Evolutionary conservation across 2,888 invertebrate genomes (phyloP).

Genomic region (Leptinotarsa rubiginosa): DNA sequence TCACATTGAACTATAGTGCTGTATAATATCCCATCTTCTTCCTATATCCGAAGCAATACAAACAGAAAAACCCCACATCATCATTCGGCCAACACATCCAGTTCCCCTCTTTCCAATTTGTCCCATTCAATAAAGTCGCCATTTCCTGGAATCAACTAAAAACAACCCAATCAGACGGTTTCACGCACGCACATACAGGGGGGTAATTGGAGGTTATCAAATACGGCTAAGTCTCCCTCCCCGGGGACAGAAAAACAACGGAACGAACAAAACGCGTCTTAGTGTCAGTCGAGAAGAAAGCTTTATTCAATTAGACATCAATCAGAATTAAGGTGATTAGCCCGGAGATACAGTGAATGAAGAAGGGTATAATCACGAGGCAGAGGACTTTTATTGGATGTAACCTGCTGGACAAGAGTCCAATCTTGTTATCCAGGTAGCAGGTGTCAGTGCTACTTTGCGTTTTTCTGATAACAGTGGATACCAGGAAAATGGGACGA

Average conservation of each 20-base stretch:
- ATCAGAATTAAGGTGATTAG: constrained; percentile 64
- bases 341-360: constrained; percentile 54
- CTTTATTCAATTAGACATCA: constrained; percentile 64
- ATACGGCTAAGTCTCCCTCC: constrained; percentile 26
- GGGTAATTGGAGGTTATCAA: constrained; percentile 35
- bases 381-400: constrained; percentile 45
- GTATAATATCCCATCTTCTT: no score
- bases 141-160: constrained; percentile 28
- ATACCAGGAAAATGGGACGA: no score
- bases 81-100: not conserved
- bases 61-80: not conserved
- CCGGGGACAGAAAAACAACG: constrained; percentile 8
- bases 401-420: constrained; percentile 28
- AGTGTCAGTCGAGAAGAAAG: constrained; percentile 46
- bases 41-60: not conserved
- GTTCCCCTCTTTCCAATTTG: constrained; percentile 7
- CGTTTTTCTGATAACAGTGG: constrained; percentile 1
- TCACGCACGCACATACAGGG: constrained; percentile 23
- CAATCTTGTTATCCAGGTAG: constrained; percentile 48
- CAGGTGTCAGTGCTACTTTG: constrained; percentile 36
- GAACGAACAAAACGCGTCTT: constrained; percentile 9
- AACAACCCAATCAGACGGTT: constrained; percentile 33
- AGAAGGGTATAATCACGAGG: constrained; percentile 18
- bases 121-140: constrained; percentile 25
- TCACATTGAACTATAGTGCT: no score